phyloP scores from a whole-genome alignment of 2,797 vertebrate genomes.

The Nannoperca obscura region DNA sequence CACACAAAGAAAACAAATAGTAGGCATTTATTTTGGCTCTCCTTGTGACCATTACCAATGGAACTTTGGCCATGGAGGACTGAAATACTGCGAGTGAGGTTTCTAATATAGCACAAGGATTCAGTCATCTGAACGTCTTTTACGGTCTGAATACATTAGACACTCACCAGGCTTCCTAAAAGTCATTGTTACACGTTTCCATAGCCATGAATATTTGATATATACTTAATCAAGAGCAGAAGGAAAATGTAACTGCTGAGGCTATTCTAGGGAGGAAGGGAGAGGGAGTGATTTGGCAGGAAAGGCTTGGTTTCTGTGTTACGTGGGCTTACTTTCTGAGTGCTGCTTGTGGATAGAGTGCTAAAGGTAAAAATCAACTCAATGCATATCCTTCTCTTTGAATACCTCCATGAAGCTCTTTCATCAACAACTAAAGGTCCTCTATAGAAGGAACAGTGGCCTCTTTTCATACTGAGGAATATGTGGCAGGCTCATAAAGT shows the following conservation, averaged over 20 bases:
- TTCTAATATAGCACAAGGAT: conserved; percentile 77
- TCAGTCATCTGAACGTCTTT: conserved; percentile 74
- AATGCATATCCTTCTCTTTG: conserved; percentile 81
- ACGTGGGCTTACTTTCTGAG: conserved; percentile 42
- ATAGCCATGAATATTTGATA: conserved; percentile 76
- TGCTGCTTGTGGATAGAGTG: conserved; percentile 41
- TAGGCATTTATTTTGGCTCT: conserved; percentile 82
- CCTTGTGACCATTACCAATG: conserved; percentile 68
- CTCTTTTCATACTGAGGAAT: conserved; percentile 67
- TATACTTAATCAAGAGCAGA: conserved; percentile 74
- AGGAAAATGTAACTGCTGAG: conserved; percentile 61
- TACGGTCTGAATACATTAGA: conserved; percentile 76
- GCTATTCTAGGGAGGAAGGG: conserved; percentile 51
- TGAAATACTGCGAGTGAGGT: conserved; percentile 74
- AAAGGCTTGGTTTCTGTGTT: conserved; percentile 41
- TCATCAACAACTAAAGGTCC: conserved; percentile 79
- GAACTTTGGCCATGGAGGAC: conserved; percentile 70
- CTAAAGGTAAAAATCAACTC: conserved; percentile 63
- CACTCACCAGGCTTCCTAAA: conserved; percentile 63
- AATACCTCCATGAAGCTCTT: conserved; percentile 63
- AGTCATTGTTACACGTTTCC: conserved; percentile 78
- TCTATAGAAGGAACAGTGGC: conserved; percentile 56
- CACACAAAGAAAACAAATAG: conserved; percentile 77
- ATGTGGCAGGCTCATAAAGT: conserved; percentile 74
- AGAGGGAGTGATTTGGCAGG: conserved; percentile 50